Percentiles rank a stretch among this genome's conserved stretches.
Evolutionary conservation across 2,113 vertebrate genomes (phyloP).

Genomic region (Machaerirhynchus nigripectus): DNA sequence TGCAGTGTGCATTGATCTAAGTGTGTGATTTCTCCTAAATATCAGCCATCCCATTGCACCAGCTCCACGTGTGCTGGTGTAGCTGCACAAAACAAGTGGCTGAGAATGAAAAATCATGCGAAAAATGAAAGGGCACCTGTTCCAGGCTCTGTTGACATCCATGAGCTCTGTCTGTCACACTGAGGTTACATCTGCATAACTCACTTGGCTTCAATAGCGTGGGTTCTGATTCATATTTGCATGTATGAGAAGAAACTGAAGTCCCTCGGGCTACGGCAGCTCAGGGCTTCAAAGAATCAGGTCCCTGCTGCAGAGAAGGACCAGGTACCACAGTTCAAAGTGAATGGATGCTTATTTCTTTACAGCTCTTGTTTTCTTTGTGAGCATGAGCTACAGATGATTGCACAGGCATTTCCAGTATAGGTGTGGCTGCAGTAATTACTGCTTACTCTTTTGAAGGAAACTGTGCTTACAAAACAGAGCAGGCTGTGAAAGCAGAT

Average conservation of each 20-base stretch:
- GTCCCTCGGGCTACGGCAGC: background rate
- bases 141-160: background rate
- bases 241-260: background rate
- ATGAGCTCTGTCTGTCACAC: background rate
- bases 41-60: slow-evolving; percentile 41
- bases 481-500: background rate
- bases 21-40: slow-evolving; percentile 45
- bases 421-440: slow-evolving; percentile 55
- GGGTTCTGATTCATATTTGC: slow-evolving; percentile 26
- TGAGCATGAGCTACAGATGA: background rate
- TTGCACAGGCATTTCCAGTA: slow-evolving; percentile 47
- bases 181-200: slow-evolving; percentile 22
- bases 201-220: background rate
- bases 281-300: slow-evolving; percentile 6
- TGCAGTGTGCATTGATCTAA: slow-evolving; percentile 65
- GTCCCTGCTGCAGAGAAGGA: background rate
- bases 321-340: background rate
- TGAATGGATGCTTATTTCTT: background rate
- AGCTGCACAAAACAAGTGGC: background rate
- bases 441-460: background rate
- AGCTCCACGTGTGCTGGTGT: background rate
- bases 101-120: slow-evolving; percentile 22
- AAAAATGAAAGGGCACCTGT: slow-evolving; percentile 43
- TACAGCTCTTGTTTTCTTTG: background rate
- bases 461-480: background rate